Conservation (phyloP, 2,797 vertebrate genomes). For the Loriculus beryllinus region DNA sequence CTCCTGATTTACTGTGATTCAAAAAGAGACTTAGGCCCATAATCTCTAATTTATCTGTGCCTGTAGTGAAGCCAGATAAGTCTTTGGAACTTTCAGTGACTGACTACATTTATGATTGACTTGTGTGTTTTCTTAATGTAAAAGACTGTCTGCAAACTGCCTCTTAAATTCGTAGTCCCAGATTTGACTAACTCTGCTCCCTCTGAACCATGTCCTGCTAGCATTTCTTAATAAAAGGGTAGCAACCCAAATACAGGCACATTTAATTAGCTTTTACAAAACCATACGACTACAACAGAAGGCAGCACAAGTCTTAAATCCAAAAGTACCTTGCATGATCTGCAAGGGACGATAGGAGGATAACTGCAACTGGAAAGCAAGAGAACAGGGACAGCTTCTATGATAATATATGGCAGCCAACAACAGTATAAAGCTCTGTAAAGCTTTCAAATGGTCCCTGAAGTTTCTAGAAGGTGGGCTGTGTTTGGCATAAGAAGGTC, state of each 20-base stretch:
- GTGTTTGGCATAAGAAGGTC: not conserved
- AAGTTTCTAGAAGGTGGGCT: not conserved
- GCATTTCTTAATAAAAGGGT: not conserved
- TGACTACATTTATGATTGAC: constrained; percentile 1
- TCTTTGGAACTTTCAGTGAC: constrained; percentile 29
- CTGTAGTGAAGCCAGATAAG: constrained; percentile 56
- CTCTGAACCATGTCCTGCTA: not conserved
- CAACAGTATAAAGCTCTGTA: not conserved
- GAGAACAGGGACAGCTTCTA: not conserved
- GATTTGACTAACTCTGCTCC: not conserved
- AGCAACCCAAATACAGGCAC: not conserved
- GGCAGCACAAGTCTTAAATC: not conserved
- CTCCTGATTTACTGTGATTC: constrained; percentile 15
- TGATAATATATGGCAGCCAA: not conserved
- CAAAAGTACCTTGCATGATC: not conserved
- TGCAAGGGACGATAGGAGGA: not conserved
- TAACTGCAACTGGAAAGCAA: not conserved
- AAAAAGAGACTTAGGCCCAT: not conserved
- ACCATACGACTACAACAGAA: not conserved
- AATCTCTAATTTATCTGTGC: constrained; percentile 64
- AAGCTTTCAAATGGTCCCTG: not conserved
- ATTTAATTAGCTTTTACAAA: not conserved
- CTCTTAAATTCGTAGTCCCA: not conserved
- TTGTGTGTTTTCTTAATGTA: not conserved
- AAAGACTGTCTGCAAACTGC: not conserved